phyloP scores from a whole-genome alignment of 2,113 vertebrate species.

The Megaptera novaeangliae region DNA sequence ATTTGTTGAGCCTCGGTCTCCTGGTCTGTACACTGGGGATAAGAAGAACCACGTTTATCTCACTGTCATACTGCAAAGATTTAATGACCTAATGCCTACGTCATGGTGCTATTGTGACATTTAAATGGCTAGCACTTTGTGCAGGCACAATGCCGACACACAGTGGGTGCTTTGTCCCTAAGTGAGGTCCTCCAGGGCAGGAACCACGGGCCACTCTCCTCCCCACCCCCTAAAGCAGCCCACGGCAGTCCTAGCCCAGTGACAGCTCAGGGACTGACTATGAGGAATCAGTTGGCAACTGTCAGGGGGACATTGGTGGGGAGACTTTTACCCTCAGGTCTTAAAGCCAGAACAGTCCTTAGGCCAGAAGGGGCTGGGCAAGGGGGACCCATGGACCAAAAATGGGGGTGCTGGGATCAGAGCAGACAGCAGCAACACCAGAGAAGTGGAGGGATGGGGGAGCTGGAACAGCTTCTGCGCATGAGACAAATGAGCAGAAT shows the following conservation, averaged over 20 bases:
- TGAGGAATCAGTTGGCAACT: too few species aligned
- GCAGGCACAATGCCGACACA: background rate
- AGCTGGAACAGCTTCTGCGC: background rate
- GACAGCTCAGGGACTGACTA: background rate
- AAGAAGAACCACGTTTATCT: background rate
- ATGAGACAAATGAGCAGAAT: background rate
- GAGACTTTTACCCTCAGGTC: background rate
- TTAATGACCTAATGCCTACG: rapidly evolving
- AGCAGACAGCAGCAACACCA: background rate
- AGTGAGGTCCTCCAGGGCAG: background rate
- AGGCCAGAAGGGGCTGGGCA: background rate
- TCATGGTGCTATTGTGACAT: rapidly evolving
- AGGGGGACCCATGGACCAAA: background rate
- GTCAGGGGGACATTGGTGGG: too few species aligned
- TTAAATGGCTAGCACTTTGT: rapidly evolving
- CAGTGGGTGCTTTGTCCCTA: background rate
- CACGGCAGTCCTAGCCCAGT: too few species aligned
- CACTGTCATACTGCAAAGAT: background rate
- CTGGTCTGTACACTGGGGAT: background rate
- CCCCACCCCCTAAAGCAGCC: background rate
- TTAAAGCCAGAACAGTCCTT: background rate
- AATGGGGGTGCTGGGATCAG: background rate
- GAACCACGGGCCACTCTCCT: rapidly evolving
- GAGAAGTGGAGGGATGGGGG: background rate
- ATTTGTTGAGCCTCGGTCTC: background rate